phyloP scores from a whole-genome alignment of 2,888 invertebrate species.

The Synergus japonicus region DNA sequence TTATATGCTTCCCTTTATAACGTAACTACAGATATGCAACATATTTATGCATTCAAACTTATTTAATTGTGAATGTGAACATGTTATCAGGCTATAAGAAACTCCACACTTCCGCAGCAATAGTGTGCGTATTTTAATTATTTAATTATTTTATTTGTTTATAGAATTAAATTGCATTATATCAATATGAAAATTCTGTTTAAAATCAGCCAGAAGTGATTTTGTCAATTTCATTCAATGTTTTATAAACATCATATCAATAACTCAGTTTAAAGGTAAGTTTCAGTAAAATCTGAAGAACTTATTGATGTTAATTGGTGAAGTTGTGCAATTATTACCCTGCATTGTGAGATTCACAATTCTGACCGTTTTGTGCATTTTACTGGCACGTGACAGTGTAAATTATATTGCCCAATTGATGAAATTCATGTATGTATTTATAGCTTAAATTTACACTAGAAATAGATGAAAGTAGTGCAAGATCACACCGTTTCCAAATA shows the following conservation, averaged over 20 bases:
- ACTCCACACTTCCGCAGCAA: conserved; percentile 11
- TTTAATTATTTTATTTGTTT: no score
- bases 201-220: no score
- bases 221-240: no score
- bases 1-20: conserved; percentile 25
- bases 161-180: no score
- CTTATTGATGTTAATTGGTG: background rate
- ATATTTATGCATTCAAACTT: background rate
- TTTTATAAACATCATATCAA: no score
- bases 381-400: background rate
- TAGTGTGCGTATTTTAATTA: background rate
- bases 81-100: conserved; percentile 28
- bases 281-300: background rate
- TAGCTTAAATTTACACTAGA: background rate
- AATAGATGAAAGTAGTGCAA: background rate
- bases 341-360: background rate
- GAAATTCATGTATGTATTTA: background rate
- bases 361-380: no score
- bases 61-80: conserved; percentile 3
- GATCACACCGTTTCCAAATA: background rate
- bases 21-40: background rate
- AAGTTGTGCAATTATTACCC: background rate
- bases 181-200: no score
- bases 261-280: no score
- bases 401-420: background rate